Evolutionary conservation across 2,888 invertebrate species (phyloP).

Genomic region (Cremastinae sp.): DNA sequence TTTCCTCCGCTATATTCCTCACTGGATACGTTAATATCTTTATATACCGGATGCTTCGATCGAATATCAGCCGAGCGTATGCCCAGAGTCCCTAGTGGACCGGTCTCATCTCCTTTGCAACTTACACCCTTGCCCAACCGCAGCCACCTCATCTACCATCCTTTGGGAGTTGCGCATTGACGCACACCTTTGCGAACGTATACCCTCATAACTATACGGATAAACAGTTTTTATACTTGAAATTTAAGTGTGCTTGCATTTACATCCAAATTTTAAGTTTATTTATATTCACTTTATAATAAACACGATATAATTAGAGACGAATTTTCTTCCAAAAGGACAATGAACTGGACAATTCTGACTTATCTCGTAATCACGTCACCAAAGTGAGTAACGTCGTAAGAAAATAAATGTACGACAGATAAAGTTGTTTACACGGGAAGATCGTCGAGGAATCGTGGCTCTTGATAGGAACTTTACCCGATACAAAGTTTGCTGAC

Average conservation of each 20-base stretch:
- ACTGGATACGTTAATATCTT: constrained; percentile 13
- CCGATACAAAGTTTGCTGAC: constrained; percentile 32
- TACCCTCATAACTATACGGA: too few relatives aligned
- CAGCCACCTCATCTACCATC: constrained; percentile 53
- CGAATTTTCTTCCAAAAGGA: too few relatives aligned
- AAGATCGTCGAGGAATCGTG: constrained; percentile 41
- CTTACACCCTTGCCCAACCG: constrained; percentile 20
- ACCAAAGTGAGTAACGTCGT: neutral
- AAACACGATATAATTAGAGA: too few relatives aligned
- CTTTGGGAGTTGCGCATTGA: constrained; percentile 68
- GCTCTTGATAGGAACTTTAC: constrained; percentile 21
- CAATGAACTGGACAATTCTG: constrained; percentile 13
- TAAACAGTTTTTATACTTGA: too few relatives aligned
- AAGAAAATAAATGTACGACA: constrained; percentile 20
- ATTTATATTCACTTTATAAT: too few relatives aligned
- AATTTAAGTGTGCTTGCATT: too few relatives aligned
- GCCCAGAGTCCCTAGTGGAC: constrained; percentile 20
- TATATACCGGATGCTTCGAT: constrained; percentile 51
- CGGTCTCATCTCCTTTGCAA: constrained; percentile 6
- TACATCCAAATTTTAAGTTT: too few relatives aligned
- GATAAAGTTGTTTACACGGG: constrained; percentile 49
- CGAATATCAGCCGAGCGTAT: constrained; percentile 42
- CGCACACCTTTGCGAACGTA: too few relatives aligned
- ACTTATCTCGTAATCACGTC: constrained; percentile 18
- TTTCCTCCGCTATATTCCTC: constrained; percentile 4